Evolutionary conservation across 2,888 invertebrate genomes (phyloP), one percentile per base, ranked within the genome.

Genomic region (Tethea ocularis): DNA sequence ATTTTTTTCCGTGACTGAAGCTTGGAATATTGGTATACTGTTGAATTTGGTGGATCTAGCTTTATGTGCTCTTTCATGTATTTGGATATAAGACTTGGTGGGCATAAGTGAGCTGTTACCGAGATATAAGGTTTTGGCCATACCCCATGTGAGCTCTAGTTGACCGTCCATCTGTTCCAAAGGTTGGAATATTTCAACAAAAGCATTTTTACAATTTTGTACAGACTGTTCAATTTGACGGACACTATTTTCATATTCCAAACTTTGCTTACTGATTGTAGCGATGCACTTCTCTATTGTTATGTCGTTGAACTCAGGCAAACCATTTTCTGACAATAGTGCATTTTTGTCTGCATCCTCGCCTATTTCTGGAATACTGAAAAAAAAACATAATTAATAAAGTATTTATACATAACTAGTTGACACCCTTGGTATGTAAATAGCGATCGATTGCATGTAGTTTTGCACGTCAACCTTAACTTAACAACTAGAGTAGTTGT

Each of bases 251-350:
- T 98, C 98, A 77, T 97, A 97, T 61, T 97, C 96, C 36, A 97
- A 89, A 0, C 97, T 95, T 75, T 97, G 96, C 82, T 96, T 97
- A 33, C 97, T 97, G 69, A 98, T 95, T 6, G 97, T 96, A 1
- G 96, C 96, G 61, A 97, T 94, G 82, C 97, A 98, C 86, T 96
- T 96, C 84, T 98, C 97, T 54, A 97, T 96, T 1, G 96, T 95
- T 22, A 98, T 93, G 63, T 95, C 94, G 74, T 95, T 96, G 82
- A 98, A 98, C 77, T 97, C 96, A 6, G 98, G 98, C 52, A 96
- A 89, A 0, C 96, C 96, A 73, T 95, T 95, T 60, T 96, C 95
- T 63, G 96, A 94, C 10, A 98, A 85, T 22, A 98, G 86, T 3
- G 96, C 95, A 84, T 97, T 97, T 72, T 96, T 95, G 57, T 96